Conservation (phyloP, 2,888 invertebrate genomes). For the Cylindroiulus punctatus region DNA sequence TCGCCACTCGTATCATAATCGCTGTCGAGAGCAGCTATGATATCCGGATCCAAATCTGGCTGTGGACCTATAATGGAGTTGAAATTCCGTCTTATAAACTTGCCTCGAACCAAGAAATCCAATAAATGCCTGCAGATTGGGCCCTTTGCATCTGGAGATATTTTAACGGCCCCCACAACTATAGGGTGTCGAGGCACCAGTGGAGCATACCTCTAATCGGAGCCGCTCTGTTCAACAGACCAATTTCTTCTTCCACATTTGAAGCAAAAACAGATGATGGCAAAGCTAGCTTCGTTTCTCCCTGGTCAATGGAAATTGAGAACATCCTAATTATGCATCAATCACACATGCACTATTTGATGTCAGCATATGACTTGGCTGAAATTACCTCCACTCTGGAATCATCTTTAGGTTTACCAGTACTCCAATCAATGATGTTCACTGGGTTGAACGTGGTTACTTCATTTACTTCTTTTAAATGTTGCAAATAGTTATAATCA, state of each 20-base stretch:
- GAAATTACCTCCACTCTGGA: background rate
- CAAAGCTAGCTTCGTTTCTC: constrained; percentile 68
- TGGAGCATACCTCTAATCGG: constrained; percentile 71
- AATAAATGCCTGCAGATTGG: too few relatives aligned
- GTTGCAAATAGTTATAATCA: constrained; percentile 94
- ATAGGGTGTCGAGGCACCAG: too few relatives aligned
- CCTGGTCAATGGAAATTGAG: background rate
- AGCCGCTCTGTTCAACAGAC: constrained; percentile 83
- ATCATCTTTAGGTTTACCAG: too few relatives aligned
- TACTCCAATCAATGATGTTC: constrained; percentile 60
- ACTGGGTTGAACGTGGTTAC: constrained; percentile 64
- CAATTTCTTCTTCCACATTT: constrained; percentile 84
- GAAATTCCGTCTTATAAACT: background rate
- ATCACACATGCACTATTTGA: background rate
- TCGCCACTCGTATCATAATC: constrained; percentile 88
- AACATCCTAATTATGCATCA: background rate
- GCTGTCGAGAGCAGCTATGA: constrained; percentile 91
- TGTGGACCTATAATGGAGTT: constrained; percentile 63
- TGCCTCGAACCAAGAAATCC: background rate
- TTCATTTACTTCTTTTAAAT: constrained; percentile 74
- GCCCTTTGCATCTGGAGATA: background rate
- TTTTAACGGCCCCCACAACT: background rate
- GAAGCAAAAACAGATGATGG: constrained; percentile 92
- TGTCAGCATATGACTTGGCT: background rate
- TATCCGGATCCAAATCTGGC: constrained; percentile 84